phyloP scores from a whole-genome alignment of 2,797 vertebrate species.

The Arnoldichthys spilopterus region DNA sequence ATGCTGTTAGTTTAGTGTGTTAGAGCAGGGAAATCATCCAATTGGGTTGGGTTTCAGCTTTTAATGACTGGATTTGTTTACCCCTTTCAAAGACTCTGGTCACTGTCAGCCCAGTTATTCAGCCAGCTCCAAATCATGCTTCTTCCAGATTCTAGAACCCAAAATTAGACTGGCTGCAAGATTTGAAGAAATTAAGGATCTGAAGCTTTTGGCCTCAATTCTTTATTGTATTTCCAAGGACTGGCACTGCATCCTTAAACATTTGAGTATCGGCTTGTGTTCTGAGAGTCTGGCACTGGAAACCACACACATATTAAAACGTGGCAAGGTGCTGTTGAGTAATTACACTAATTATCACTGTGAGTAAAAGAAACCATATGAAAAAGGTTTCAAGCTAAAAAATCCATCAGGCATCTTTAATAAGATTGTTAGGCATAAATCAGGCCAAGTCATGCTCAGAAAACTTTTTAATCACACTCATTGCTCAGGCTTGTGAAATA shows the following conservation, averaged over 20 bases:
- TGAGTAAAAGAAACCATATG: not conserved
- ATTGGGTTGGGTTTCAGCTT: not conserved
- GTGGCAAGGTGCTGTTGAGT: not conserved
- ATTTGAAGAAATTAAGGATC: constrained; percentile 21
- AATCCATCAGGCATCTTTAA: constrained; percentile 29
- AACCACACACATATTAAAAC: not conserved
- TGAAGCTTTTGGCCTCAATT: constrained; percentile 1
- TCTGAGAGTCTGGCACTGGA: constrained; percentile 1
- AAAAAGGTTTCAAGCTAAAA: constrained; percentile 3
- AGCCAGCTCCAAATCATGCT: not conserved
- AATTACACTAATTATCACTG: constrained; percentile 10
- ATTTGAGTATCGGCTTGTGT: constrained; percentile 5
- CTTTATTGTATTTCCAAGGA: constrained; percentile 27
- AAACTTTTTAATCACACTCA: constrained; percentile 65
- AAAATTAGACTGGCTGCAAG: constrained; percentile 20
- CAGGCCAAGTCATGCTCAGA: not conserved
- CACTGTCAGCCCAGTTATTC: constrained; percentile 12
- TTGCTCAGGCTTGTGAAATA: constrained; percentile 50
- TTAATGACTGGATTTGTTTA: not conserved
- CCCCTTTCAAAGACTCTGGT: constrained; percentile 46
- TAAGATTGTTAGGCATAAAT: constrained; percentile 29
- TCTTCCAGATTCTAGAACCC: not conserved
- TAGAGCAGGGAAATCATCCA: not conserved
- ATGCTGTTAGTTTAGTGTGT: not conserved
- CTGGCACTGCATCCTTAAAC: not conserved